phyloP scores from a whole-genome alignment of 2,888 invertebrate genomes.

The Clitarchus hookeri region DNA sequence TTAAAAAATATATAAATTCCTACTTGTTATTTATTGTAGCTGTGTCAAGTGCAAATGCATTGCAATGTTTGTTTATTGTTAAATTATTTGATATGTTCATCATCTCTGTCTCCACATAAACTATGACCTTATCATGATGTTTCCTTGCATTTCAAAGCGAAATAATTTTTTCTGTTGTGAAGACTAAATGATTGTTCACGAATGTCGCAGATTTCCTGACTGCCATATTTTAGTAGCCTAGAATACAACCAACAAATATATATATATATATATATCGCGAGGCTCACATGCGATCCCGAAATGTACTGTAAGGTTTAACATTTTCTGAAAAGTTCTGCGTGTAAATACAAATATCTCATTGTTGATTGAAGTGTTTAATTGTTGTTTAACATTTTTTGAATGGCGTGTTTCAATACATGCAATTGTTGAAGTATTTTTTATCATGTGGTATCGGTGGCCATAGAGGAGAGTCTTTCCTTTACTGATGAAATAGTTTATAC shows the following conservation, averaged over 20 bases:
- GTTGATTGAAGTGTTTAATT: neutral
- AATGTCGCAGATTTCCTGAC: neutral
- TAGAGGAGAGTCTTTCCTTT: neutral
- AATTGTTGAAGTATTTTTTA: conserved; percentile 2
- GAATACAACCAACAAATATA: neutral
- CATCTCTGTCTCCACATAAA: neutral
- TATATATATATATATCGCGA: neutral
- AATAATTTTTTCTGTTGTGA: neutral
- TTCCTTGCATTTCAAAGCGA: neutral
- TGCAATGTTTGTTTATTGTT: neutral
- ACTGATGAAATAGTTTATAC: neutral
- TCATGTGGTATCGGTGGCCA: neutral
- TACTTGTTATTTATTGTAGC: neutral
- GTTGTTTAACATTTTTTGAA: neutral
- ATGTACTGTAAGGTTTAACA: neutral
- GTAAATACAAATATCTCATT: neutral
- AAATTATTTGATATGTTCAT: neutral
- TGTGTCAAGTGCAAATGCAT: neutral
- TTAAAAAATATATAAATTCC: no score
- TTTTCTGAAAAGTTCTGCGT: neutral
- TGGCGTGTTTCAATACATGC: neutral
- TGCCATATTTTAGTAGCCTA: conserved; percentile 4
- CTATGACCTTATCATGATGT: neutral
- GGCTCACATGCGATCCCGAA: neutral
- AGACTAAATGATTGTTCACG: neutral